Conservation (phyloP, 2,888 invertebrate species). For the Tenthredo notha region DNA sequence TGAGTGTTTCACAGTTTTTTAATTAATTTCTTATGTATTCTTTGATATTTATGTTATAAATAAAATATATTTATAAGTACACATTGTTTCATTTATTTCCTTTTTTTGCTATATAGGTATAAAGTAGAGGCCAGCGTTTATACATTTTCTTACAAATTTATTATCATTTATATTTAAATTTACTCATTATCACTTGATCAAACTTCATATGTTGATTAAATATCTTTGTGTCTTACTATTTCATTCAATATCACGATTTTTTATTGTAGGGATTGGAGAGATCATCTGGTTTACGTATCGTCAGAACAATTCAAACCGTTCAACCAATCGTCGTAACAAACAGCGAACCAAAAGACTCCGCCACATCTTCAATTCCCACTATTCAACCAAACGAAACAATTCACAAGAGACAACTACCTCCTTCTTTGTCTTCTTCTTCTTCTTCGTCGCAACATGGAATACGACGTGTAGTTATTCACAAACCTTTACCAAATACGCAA, state of each 20-base stretch:
- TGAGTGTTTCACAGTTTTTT: not conserved
- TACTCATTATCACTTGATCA: not conserved
- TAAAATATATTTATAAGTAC: conserved; percentile 66
- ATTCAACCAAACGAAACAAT: conserved; percentile 51
- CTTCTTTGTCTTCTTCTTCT: not conserved
- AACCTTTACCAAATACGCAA: conserved; percentile 64
- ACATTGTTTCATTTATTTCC: conserved; percentile 64
- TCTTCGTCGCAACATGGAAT: conserved; percentile 57
- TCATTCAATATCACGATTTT: conserved; percentile 45
- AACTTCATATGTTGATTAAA: not conserved
- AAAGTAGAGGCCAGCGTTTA: not conserved
- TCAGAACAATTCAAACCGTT: conserved; percentile 67
- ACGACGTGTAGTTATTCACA: conserved; percentile 73
- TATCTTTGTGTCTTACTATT: not conserved
- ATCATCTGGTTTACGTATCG: conserved; percentile 66
- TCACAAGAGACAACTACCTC: conserved; percentile 52
- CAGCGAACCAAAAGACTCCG: conserved; percentile 41
- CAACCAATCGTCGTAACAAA: conserved; percentile 60
- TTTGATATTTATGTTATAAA: conserved; percentile 61
- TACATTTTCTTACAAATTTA: not conserved
- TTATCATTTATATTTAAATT: not conserved
- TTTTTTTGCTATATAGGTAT: conserved; percentile 56
- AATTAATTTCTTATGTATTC: conserved; percentile 47
- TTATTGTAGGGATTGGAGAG: conserved; percentile 64
- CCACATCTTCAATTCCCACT: conserved; percentile 32